A percentile compares a stretch with the other conserved stretches of the same genome.
phyloP scores from a whole-genome alignment of 2,113 vertebrate species.

The Chascanopsetta lugubris region DNA sequence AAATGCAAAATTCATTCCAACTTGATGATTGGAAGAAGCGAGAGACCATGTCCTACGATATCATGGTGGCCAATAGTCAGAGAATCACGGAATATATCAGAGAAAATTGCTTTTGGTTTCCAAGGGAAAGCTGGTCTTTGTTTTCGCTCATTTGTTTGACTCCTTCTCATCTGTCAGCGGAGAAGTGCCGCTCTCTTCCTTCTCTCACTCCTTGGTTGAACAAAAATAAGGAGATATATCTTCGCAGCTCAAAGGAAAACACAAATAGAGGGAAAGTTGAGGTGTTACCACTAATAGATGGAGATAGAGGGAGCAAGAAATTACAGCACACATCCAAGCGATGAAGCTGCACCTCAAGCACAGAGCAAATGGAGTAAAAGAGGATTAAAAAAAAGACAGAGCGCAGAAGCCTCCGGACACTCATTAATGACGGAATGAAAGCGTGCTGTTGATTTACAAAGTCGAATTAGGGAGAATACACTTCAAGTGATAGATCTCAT shows the following conservation, averaged over 20 bases:
- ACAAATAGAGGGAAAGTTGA: neutral
- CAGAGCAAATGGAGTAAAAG: conserved; percentile 11
- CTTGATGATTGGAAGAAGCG: no score
- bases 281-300: neutral
- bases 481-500: conserved; percentile 23
- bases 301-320: neutral
- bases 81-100: no score
- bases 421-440: conserved; percentile 21
- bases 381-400: conserved; percentile 3
- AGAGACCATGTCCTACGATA: no score
- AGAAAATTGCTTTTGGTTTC: no score
- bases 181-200: neutral
- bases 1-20: no score
- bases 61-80: no score
- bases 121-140: neutral
- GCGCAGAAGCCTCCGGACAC: conserved; percentile 8
- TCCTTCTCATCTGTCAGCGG: neutral
- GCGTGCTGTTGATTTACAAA: conserved; percentile 1
- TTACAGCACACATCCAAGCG: neutral
- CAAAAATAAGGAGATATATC: neutral
- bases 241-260: neutral
- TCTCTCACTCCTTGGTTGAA: neutral
- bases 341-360: neutral
- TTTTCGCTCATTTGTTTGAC: neutral
- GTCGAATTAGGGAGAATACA: neutral